Evolutionary conservation across 2,797 vertebrate genomes (phyloP), one percentile per base, ranked within the genome.

Genomic region (Anguilla marmorata): DNA sequence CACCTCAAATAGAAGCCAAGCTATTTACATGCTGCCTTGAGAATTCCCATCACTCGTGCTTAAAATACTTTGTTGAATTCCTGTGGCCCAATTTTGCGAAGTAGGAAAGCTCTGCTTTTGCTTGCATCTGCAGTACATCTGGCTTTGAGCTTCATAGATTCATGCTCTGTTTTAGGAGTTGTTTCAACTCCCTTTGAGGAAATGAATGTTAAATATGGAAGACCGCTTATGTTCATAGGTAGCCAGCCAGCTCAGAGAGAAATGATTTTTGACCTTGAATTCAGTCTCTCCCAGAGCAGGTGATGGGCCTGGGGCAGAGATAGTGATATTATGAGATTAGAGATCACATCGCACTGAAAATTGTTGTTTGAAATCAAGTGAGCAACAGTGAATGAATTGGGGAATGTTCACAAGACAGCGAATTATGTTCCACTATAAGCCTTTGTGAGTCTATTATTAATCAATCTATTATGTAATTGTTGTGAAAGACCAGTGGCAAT

Each of bases 61-160:
- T 85, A 88, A 88, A 74, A 87, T 87, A 74, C 79, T 45, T 6
- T 50, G 41, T 19, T n/a, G 45, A 82, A 82, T 82, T 82, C 41
- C 79, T 50, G 45, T 50, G 79, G 79, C 79, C 79, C 8, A 24
- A 50, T 33, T 48, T 82, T 45, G 76, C 24, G 76, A 80, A 80
- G 19, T 24, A 24, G 69, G 27, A 33, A 11, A 16, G 24, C 21
- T 85, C 58, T 9, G 11, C 54, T 72, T 48, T 48, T 21, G 41
- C 63, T 50, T 86, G 85, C 5, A 48, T 80, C 76, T 80, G 37
- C 41, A 21, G 37, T 21, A 48, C 76, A 80, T 80, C 37, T 80
- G 76, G 76, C 21, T 80, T 48, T 19, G 14, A 45, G 76, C 37
- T 80, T 48, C 21, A 24, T 21, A 45, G 76, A 21, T 21, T 80